Percentiles rank a stretch among this genome's conserved stretches.
Conservation (phyloP, 1,140 invertebrate species). For the Nylanderia fulva region DNA sequence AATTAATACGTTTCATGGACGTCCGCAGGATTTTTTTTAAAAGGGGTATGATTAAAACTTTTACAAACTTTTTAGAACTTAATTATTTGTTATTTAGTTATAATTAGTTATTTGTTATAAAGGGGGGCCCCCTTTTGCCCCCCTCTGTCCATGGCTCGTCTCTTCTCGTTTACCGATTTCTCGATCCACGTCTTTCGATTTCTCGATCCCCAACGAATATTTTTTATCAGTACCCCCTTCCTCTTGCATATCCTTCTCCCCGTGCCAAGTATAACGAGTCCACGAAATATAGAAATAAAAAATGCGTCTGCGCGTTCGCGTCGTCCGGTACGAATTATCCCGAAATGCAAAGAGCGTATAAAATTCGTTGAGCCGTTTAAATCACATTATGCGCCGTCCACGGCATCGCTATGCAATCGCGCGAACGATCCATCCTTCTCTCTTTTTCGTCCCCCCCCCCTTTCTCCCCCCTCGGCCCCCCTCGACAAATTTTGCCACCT, state of each 20-base stretch:
- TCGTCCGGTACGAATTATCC: conserved; percentile 47
- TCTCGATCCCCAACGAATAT: neutral
- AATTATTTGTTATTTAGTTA: no score
- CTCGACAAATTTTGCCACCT: conserved; percentile 48
- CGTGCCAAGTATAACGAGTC: conserved; percentile 32
- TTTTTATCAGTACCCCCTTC: neutral
- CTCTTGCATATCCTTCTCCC: neutral
- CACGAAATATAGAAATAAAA: conserved; percentile 52
- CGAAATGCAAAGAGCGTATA: conserved; percentile 58
- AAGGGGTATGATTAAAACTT: no score
- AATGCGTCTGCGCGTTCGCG: conserved; percentile 48
- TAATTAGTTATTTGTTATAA: no score
- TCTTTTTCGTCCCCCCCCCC: neutral
- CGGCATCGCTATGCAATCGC: conserved; percentile 21
- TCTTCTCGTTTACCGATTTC: no score
- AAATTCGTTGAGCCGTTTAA: conserved; percentile 63
- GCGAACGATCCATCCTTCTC: neutral
- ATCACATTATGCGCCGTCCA: conserved; percentile 47
- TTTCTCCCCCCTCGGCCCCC: neutral
- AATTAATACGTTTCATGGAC: no score
- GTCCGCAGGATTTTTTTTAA: no score
- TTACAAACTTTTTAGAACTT: no score
- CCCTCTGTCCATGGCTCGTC: no score
- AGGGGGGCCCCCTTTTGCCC: no score
- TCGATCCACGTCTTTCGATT: no score